phyloP scores from a whole-genome alignment of 1,140 invertebrate species.

The Sinonovacula constricta region DNA sequence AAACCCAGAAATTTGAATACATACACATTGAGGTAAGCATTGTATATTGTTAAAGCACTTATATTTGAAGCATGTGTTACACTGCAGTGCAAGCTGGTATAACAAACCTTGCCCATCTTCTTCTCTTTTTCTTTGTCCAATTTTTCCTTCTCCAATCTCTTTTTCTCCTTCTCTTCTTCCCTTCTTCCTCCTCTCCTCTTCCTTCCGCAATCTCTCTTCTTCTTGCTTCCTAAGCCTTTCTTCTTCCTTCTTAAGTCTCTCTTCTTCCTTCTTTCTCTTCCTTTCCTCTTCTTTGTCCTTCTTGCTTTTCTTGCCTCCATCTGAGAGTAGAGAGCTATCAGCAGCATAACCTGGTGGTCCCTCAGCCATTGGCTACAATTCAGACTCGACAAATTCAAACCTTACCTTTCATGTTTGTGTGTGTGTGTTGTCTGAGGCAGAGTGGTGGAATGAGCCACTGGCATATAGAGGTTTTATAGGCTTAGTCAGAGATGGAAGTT shows the following conservation, averaged over 20 bases:
- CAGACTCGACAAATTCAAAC: too few species aligned
- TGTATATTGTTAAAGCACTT: too few species aligned
- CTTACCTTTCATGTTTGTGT: too few species aligned
- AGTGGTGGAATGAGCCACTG: too few species aligned
- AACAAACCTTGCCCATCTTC: too few species aligned
- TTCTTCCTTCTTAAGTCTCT: constrained; percentile 31
- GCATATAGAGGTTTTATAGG: too few species aligned
- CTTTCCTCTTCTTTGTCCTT: constrained; percentile 44
- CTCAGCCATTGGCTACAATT: constrained; percentile 22
- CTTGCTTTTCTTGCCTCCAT: constrained; percentile 36
- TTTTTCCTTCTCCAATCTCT: constrained; percentile 21
- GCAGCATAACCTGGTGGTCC: constrained; percentile 22
- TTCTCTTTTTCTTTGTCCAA: constrained; percentile 36
- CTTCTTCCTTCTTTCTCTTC: constrained; percentile 49
- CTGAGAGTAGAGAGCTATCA: constrained; percentile 16
- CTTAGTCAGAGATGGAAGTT: too few species aligned
- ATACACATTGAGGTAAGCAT: too few species aligned
- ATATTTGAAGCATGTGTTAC: too few species aligned
- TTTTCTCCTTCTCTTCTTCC: constrained; percentile 33
- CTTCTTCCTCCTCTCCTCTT: background rate
- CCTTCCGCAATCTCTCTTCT: background rate
- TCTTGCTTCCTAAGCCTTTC: constrained; percentile 6
- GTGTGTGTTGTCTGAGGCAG: too few species aligned
- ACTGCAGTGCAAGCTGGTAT: too few species aligned
- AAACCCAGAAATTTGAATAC: too few species aligned